Evolutionary conservation across 1,140 invertebrate species (phyloP), one percentile per base, ranked within the genome.

Genomic region (Drosophila truncata): DNA sequence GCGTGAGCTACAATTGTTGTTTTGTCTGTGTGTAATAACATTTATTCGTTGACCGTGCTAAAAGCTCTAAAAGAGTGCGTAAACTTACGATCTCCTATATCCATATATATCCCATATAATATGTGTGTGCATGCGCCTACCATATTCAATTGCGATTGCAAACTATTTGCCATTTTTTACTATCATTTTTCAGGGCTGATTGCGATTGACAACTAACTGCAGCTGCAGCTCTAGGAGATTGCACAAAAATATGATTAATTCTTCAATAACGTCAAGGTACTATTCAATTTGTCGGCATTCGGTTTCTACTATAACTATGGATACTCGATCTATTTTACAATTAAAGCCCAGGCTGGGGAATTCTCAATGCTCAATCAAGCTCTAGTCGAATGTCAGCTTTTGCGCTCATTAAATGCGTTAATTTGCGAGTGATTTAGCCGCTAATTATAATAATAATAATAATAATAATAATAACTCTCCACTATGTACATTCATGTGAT

Each of bases 11-110:
- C 61, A 50, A 63, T 71, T 72, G 49, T 39, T 61, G 57, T 58
- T 41, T 27, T 47, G n/a, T n/a, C n/a, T n/a, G n/a, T n/a, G 46
- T 27, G 46, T 52, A 79, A 88, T 84, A 88, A 90, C 81, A 73
- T 72, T 90, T 87, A 84, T 84, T 88, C 69, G 80, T 88, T 88
- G 85, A 84, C 69, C 27, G 84, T 88, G 84, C 84, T 90, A 78
- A 84, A 90, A 88, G 84, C 84, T 88, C 80, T 90, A 88, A 69
- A 88, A 69, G 83, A 90, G 84, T 88, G 84, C 85, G 66, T 73
- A 78, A 90, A 81, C 79, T 80, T 90, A 87, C 73, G 61, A 66
- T 18, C 33, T 23, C 41, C 27, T 20, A 50, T 18, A 31, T 50
- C 27, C 11, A 29, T 3, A 49, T 46, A 63, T 39, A 52, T 64